These are phyloP conservation scores for Listronotus bonariensis DNA, from an alignment of 1,140 invertebrate genomes.

Conservation along the genomic window DNA sequence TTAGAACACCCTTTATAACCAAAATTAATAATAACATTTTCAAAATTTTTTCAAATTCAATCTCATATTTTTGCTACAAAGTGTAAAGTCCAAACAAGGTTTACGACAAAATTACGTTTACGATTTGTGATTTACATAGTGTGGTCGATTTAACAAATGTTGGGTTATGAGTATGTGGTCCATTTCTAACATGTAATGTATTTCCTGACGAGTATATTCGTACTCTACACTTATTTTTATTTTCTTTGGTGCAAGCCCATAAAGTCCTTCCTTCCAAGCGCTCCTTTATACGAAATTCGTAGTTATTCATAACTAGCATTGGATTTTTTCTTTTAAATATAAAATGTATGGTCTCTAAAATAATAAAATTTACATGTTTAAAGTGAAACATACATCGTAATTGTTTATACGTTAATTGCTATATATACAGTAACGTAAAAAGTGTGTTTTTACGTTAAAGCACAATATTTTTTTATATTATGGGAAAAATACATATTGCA, in stretches of 20 bases:
- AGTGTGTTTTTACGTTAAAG: no score
- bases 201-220: conserved; percentile 10
- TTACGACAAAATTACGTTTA: background rate
- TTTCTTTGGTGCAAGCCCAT: conserved; percentile 18
- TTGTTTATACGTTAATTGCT: no score
- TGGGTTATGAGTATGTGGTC: conserved; percentile 8
- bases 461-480: no score
- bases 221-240: conserved; percentile 10
- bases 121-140: conserved; percentile 7
- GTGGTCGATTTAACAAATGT: background rate
- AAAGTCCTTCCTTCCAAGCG: background rate
- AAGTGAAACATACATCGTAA: background rate
- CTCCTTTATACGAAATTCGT: conserved; percentile 14
- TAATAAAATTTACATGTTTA: background rate
- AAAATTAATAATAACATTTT: no score
- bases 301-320: conserved; percentile 10
- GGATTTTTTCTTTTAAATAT: conserved; percentile 14
- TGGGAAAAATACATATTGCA: no score
- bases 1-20: no score
- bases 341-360: conserved; percentile 8
- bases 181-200: conserved; percentile 2
- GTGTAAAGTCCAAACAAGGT: no score
- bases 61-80: no score
- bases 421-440: no score
- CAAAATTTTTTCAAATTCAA: no score